Evolutionary conservation across 2,797 vertebrate species (phyloP).

Genomic region (Australoheros facetus): DNA sequence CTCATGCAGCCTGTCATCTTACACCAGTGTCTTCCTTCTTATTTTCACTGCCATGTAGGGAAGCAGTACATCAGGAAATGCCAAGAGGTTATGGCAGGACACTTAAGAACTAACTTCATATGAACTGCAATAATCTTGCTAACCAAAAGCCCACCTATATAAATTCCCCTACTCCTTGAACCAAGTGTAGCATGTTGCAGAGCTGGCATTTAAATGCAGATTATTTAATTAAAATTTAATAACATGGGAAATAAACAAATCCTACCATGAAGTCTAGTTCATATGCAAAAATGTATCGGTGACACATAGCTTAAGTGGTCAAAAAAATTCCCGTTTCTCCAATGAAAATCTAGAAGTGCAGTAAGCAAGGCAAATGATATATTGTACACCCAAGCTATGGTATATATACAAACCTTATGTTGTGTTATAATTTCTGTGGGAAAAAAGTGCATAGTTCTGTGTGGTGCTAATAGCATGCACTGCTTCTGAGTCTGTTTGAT

Average conservation of each 20-base stretch:
- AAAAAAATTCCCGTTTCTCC: background rate
- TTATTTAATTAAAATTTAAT: background rate
- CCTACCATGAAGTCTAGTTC: background rate
- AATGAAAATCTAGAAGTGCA: background rate
- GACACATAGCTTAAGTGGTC: fast-evolving
- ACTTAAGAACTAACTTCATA: background rate
- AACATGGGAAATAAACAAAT: background rate
- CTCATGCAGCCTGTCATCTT: background rate
- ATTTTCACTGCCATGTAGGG: background rate
- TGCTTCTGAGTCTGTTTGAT: constrained; percentile 17
- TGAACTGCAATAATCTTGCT: background rate
- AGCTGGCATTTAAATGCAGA: background rate
- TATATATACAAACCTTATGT: background rate
- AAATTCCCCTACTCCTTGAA: background rate
- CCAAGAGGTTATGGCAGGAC: background rate
- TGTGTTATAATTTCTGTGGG: background rate
- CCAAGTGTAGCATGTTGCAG: background rate
- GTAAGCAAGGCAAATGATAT: background rate
- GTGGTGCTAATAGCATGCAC: background rate
- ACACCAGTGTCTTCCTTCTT: background rate
- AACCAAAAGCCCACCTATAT: background rate
- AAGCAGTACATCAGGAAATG: background rate
- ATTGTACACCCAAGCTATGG: background rate
- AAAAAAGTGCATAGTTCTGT: background rate
- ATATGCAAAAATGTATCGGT: background rate